Percentiles rank a stretch among this genome's conserved stretches.
These are phyloP conservation scores for Kryptopterus vitreolus DNA, from an alignment of 2,797 vertebrate genomes.

Conservation along the genomic window DNA sequence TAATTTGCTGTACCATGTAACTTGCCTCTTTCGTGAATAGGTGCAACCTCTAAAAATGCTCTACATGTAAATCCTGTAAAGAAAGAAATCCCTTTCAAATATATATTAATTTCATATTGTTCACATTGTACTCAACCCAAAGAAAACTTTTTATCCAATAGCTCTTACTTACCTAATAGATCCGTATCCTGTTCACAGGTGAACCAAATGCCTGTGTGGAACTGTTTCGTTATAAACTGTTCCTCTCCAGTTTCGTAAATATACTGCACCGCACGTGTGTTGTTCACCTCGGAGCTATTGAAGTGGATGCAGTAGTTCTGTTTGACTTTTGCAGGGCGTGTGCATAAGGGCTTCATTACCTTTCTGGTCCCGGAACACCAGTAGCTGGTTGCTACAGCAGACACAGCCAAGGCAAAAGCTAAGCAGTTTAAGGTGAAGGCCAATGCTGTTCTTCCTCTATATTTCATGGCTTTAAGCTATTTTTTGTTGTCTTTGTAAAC, in stretches of 20 bases:
- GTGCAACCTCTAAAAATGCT: conserved; percentile 83
- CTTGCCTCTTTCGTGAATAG: conserved; percentile 81
- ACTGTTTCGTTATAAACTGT: conserved; percentile 79
- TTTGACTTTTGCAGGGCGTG: conserved; percentile 64
- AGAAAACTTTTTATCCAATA: neutral
- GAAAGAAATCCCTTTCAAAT: neutral
- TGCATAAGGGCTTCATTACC: conserved; percentile 85
- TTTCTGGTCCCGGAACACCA: conserved; percentile 86
- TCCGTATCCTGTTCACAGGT: conserved; percentile 81
- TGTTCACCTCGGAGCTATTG: conserved; percentile 74
- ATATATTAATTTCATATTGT: neutral
- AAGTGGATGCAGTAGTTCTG: conserved; percentile 80
- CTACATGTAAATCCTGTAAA: conserved; percentile 81
- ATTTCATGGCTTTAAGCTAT: conserved; percentile 65
- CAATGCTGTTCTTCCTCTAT: conserved; percentile 72
- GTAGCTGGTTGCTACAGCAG: conserved; percentile 82
- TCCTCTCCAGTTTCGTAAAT: conserved; percentile 86
- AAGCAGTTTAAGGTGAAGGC: conserved; percentile 79
- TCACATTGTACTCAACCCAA: neutral
- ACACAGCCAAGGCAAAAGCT: conserved; percentile 80
- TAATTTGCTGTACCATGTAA: neutral
- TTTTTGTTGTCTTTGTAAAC: conserved; percentile 71
- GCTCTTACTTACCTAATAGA: conserved; percentile 75
- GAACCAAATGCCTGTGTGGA: conserved; percentile 86
- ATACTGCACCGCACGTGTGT: conserved; percentile 79